Base-by-base conservation (phyloP, 2,888 invertebrate species). In the Eilema sororculum region DNA sequence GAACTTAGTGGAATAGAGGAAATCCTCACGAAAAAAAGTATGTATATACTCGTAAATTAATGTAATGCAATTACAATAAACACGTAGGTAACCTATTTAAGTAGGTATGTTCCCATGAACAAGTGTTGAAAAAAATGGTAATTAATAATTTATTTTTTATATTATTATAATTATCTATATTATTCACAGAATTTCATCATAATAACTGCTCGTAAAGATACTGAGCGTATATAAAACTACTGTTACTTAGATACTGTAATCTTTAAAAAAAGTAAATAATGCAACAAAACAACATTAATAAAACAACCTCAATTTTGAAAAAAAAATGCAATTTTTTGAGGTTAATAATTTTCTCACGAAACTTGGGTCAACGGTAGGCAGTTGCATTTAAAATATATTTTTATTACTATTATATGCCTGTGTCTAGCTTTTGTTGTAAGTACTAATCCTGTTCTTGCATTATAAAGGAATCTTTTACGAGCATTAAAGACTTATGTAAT, bases 211-310 rank as follows among this genome's bases (percentile, higher is more conserved):
- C 20, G 41, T n/a, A 52, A 52, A 52, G 52, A 52, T 52, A 52
- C 8, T 20, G n/a, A 52, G 9, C 9, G 1, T 9, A 52, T 52
- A 52, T 52, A 5, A 52, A 52, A 52, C 52, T 52, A 16, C 9
- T 52, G 52, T 52, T 52, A 52, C 52, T 8, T 52, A 52, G 52
- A 52, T 52, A 52, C n/a, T 52, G 52, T 52, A 52, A 52, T 52
- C 52, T 46, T 46, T 46, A 46, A 41, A 52, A 46, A 46, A 52
- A 52, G 9, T 52, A n/a, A 52, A 52, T n/a, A 52, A 52, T 52
- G 20, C n/a, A 52, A 52, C 8, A 46, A 46, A 46, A 46, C 9
- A 52, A 52, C 52, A 52, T n/a, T 52, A n/a, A n/a, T 52, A n/a
- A n/a, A n/a, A 9, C 8, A n/a, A 52, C n/a, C 20, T 52, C n/a